These are phyloP conservation scores for Callaeas wilsoni DNA, from an alignment of 2,113 vertebrate genomes.

Conservation along the genomic window DNA sequence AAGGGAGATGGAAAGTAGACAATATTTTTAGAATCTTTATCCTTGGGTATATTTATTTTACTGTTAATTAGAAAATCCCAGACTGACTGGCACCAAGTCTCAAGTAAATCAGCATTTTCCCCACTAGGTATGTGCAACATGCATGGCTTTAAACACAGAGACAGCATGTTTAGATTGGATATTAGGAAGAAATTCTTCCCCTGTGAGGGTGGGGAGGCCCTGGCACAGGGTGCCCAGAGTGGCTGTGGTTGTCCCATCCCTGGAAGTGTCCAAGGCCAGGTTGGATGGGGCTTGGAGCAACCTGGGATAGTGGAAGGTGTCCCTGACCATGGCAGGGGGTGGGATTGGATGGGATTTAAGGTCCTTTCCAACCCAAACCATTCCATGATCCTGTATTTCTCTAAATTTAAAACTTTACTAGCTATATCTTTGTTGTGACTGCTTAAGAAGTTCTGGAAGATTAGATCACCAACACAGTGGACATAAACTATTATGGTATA, in stretches of 20 bases:
- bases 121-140: not conserved
- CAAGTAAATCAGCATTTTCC: not conserved
- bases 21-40: not conserved
- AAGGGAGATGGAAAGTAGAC: not conserved
- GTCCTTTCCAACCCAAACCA: not conserved
- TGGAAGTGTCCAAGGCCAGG: not conserved
- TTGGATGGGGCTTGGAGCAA: not conserved
- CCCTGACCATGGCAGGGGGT: not conserved
- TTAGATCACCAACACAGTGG: not conserved
- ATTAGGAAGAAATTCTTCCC: not conserved
- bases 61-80: not conserved
- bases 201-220: not conserved
- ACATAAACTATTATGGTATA: not conserved
- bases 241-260: not conserved
- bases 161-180: not conserved
- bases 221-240: not conserved
- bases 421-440: not conserved
- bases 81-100: not conserved
- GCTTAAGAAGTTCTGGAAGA: not conserved
- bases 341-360: accelerated
- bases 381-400: not conserved
- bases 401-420: not conserved
- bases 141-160: not conserved
- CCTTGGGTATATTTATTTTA: not conserved
- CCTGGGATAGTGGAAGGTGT: not conserved